Evolutionary conservation across 2,113 vertebrate species (phyloP), one percentile per base, ranked within the genome.

Genomic region (Falcunculus frontatus): DNA sequence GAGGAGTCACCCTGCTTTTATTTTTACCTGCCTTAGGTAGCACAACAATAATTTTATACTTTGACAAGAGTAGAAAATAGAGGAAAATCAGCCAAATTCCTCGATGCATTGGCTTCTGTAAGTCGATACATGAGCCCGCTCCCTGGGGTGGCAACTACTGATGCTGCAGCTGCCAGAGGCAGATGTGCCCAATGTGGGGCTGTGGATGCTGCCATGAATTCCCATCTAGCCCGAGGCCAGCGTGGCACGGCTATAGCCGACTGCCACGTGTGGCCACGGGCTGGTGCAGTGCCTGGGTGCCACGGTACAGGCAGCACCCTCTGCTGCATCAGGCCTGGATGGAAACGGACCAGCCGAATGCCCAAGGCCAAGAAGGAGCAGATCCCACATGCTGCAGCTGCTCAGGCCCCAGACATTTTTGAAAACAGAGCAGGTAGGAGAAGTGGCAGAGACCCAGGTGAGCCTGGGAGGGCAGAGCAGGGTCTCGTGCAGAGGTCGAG

Each of bases 1-100:
- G 57, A 86, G 90, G 83, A 94, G 88, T 96, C 96, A 92, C 93
- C 82, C 96, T 93, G 85, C 46, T 94, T 94, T 93, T 94, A 90
- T 96, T 94, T 94, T 65, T 67, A 95, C 93, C 85, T 56, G 90
- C 79, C 90, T 94, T 77, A 53, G 72, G 92, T 88, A 74, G 83
- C 22, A 17, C 85, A 44, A 76, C 67, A 80, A 29, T 87, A 33
- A 72, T 82, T 68, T 47, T 42, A 27, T 42, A 35, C 53, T 93
- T 77, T 72, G 80, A 30, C 39, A 68, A 68, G 59, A 62, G 59
- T 35, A 80, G 6, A 60, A 78, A 75, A 84, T 7, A 60, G 0
- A 64, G 67, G 77, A 56, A 88, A 70, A 95, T 4, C 53, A 46
- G 67, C 65, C 91, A 85, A 76, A 65, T 85, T 68, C 49, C 84